A percentile compares a stretch with the other conserved stretches of the same genome.
Conservation (phyloP, 2,888 invertebrate species). For the Allygus modestus region DNA sequence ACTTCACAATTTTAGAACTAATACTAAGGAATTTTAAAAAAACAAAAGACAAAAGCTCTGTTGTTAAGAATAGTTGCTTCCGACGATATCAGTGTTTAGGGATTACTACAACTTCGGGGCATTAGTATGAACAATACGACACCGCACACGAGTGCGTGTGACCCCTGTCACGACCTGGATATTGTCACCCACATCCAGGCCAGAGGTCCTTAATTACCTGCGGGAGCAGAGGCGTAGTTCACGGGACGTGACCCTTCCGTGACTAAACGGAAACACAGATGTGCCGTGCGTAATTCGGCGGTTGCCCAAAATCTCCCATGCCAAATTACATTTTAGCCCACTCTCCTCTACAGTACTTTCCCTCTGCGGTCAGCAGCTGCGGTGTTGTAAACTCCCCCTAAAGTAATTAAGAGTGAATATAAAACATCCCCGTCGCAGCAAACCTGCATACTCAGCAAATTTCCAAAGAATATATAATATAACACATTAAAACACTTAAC, state of each 20-base stretch:
- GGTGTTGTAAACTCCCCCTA: neutral
- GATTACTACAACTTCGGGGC: neutral
- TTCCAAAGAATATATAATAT: neutral
- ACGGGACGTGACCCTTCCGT: constrained; percentile 18
- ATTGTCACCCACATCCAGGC: constrained; percentile 4
- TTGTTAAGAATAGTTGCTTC: neutral
- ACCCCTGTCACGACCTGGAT: neutral
- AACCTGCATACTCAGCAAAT: too few relatives aligned
- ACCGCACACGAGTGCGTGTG: neutral
- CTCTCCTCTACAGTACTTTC: neutral
- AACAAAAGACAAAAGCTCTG: too few relatives aligned
- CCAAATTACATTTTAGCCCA: neutral
- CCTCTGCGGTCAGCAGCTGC: neutral
- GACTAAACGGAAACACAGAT: constrained; percentile 6
- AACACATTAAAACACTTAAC: too few relatives aligned
- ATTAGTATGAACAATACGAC: neutral
- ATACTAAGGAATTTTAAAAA: too few relatives aligned
- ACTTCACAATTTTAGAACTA: too few relatives aligned
- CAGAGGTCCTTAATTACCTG: constrained; percentile 24
- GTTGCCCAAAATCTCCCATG: neutral
- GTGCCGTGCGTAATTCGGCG: constrained; percentile 14
- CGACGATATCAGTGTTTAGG: neutral
- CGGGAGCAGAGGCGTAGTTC: neutral
- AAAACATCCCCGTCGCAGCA: too few relatives aligned
- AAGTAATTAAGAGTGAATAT: neutral